Evolutionary conservation across 1,140 invertebrate species (phyloP).

Genomic region (Drosophila pachea): DNA sequence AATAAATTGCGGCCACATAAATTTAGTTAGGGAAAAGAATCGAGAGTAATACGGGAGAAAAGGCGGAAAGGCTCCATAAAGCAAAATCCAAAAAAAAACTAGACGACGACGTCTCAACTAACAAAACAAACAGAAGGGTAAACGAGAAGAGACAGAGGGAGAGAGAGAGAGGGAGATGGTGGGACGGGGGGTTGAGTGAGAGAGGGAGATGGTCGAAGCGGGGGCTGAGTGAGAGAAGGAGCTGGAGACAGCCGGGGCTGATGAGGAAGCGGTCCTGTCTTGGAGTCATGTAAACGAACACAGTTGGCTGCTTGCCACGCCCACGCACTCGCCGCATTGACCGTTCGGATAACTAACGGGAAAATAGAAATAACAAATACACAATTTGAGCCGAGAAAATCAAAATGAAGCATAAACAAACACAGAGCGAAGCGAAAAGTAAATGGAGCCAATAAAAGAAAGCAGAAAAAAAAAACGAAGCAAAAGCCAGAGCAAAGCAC

Average conservation of each 20-base stretch:
- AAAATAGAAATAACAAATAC: conserved; percentile 75
- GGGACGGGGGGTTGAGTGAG: background rate
- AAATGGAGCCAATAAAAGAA: conserved; percentile 75
- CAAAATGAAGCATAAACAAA: conserved; percentile 76
- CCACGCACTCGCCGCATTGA: conserved; percentile 15
- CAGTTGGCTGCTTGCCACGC: background rate
- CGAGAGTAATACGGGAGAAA: no score
- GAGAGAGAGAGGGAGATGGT: conserved; percentile 22
- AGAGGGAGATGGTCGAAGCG: background rate
- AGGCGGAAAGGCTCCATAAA: conserved; percentile 47
- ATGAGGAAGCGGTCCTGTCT: no score
- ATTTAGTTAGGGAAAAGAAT: conserved; percentile 47
- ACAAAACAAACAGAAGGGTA: conserved; percentile 68
- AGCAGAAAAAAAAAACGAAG: conserved; percentile 23
- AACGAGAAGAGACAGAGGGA: conserved; percentile 50
- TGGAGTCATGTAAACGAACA: conserved; percentile 46
- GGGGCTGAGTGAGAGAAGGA: background rate
- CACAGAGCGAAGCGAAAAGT: conserved; percentile 48
- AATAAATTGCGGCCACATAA: conserved; percentile 75
- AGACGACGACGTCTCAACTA: conserved; percentile 70
- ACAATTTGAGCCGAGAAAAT: conserved; percentile 72
- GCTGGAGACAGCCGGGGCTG: no score
- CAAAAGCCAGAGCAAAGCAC: no score
- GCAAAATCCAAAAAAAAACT: conserved; percentile 74
- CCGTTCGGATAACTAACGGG: conserved; percentile 49